Conservation (phyloP, 2,113 vertebrate genomes). For the Eudyptes chrysolophus region DNA sequence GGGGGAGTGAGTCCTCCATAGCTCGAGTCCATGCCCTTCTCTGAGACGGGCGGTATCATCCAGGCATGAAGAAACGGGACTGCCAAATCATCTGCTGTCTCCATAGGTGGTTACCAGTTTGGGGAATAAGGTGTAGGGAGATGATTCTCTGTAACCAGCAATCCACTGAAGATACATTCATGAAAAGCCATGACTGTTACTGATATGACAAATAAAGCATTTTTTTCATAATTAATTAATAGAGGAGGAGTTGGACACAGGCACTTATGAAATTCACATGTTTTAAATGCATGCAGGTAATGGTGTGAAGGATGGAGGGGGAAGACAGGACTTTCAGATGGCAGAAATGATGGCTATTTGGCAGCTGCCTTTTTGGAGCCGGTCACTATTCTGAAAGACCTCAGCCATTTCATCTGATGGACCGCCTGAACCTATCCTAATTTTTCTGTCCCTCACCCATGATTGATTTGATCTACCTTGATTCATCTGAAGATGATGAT, state of each 20-base stretch:
- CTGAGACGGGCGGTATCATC: not conserved
- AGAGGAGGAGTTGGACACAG: not conserved
- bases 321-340: not conserved
- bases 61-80: not conserved
- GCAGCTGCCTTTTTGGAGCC: not conserved
- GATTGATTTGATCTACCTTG: slow-evolving; percentile 45
- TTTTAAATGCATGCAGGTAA: not conserved
- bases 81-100: not conserved
- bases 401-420: not conserved
- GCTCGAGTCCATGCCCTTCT: not conserved
- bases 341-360: not conserved
- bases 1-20: not conserved
- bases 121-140: not conserved
- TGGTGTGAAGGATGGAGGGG: not conserved
- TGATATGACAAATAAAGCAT: not conserved
- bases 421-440: not conserved
- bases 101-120: not conserved
- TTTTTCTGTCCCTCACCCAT: not conserved
- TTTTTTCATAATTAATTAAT: not conserved
- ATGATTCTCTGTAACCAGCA: not conserved
- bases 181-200: not conserved
- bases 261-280: not conserved
- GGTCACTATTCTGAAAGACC: not conserved
- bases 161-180: not conserved
- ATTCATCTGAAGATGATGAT: slow-evolving; percentile 48